Evolutionary conservation across 2,888 invertebrate genomes (phyloP).

Genomic region (Acronicta leporina): DNA sequence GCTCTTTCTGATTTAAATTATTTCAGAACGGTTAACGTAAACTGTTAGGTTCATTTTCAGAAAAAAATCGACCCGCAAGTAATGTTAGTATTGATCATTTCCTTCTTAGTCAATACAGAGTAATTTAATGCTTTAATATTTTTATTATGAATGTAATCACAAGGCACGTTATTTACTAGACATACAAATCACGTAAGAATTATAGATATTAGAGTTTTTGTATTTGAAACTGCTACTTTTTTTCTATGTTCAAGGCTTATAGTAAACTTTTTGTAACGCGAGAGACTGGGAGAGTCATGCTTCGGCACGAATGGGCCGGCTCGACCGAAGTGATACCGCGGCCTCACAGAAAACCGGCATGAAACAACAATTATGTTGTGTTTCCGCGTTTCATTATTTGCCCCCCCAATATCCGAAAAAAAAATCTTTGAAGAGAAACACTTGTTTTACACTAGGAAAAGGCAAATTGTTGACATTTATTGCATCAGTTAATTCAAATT

Average conservation of each 20-base stretch:
- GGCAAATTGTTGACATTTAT: conserved; percentile 63
- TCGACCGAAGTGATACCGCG: too few species aligned
- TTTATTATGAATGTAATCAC: neutral
- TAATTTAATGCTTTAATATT: neutral
- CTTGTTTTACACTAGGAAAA: conserved; percentile 55
- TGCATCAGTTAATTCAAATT: conserved; percentile 61
- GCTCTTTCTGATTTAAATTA: conserved; percentile 22
- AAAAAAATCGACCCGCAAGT: too few species aligned
- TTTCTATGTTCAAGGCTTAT: conserved; percentile 30
- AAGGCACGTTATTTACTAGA: neutral
- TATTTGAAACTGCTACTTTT: neutral
- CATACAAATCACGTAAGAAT: neutral
- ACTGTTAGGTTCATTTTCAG: too few species aligned
- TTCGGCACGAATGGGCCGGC: too few species aligned
- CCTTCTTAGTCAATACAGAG: neutral
- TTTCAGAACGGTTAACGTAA: conserved; percentile 5
- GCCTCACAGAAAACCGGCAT: too few species aligned
- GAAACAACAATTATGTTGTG: too few species aligned
- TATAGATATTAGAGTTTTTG: neutral
- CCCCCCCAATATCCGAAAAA: too few species aligned
- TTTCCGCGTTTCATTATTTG: too few species aligned
- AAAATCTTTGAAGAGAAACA: too few species aligned
- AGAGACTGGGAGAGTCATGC: too few species aligned
- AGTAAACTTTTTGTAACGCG: too few species aligned
- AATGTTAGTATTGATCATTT: neutral